Percentiles rank a stretch among this genome's conserved stretches.
Conservation (phyloP, 2,113 vertebrate species). For the Protobothrops mucrosquamatus region DNA sequence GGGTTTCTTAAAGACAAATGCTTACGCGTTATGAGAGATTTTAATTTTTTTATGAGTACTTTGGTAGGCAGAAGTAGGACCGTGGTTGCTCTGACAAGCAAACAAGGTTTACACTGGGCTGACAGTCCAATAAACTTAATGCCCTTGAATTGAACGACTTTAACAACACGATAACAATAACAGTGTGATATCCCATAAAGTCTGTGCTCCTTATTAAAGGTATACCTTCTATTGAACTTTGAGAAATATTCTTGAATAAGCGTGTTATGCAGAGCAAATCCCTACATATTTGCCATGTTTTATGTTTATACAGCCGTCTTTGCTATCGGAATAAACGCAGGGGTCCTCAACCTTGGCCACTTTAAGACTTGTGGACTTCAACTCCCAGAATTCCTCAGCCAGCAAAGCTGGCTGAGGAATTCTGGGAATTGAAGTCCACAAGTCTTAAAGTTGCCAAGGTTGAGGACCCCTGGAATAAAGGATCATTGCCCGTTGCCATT, state of each 20-base stretch:
- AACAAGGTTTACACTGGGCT: not conserved
- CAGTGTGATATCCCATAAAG: not conserved
- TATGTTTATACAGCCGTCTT: not conserved
- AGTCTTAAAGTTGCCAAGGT: too few relatives aligned
- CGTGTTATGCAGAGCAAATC: not conserved
- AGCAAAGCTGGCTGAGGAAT: too few relatives aligned
- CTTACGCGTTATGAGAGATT: not conserved
- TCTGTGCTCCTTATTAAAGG: not conserved
- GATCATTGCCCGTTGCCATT: not conserved
- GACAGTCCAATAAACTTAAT: not conserved
- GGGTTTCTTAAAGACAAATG: not conserved
- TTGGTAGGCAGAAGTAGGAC: not conserved
- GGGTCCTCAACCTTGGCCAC: too few relatives aligned
- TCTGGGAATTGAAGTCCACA: too few relatives aligned
- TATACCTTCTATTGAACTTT: not conserved
- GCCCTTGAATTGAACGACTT: not conserved
- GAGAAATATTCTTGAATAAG: not conserved
- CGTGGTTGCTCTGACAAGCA: not conserved
- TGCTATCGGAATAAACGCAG: not conserved
- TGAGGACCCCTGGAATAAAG: not conserved
- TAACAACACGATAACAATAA: not conserved
- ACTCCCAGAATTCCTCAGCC: too few relatives aligned
- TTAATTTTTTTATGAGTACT: not conserved
- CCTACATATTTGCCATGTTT: not conserved
- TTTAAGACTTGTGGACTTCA: too few relatives aligned